Evolutionary conservation across 2,797 vertebrate species (phyloP), one percentile per base, ranked within the genome.

Genomic region (Mus spretus): DNA sequence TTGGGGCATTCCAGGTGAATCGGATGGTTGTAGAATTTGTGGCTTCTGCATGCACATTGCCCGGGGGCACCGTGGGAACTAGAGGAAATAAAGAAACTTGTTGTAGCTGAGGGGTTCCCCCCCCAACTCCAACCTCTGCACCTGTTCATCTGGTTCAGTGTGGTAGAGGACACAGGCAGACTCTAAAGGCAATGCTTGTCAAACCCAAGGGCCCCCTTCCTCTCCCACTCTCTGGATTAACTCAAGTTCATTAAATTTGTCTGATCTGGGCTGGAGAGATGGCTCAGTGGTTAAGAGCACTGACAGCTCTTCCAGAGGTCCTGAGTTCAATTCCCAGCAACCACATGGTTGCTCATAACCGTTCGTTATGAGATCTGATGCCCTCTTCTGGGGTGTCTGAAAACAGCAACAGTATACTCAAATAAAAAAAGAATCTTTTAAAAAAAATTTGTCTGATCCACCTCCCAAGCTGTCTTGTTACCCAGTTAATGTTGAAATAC

Each of bases 1-100:
- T 99, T 31, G 99, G 99, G 19, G 99, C 99, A 2, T 98, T 99
- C 99, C 99, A 99, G 95, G 99, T 99, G 97, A 99, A 99, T 95
- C 99, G 99, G 96, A 99, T 99, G 12, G 99, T 98, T 0, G 99
- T 99, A 50, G 99, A 99, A 98, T 99, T 99, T 97, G 99, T 99
- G 80, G 99, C 98, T 97, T 99, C 99, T 0, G 98, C 98, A 59
- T 99, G 99, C 96, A 99, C 99, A 0, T 99, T 99, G 85, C 99
- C 99, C 0, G 99, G 99, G 85, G 99, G 99, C 89, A 99, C 99
- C 0, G 99, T 99, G 78, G 99, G 99, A 28, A 99, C 99, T 99
- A 98, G 31, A 14, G 2, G 96, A 87, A 93, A 0, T 1, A 44
- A 75, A 85, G 86, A 94, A 17, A 34, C 6, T 0, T 10, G 78